These are phyloP conservation scores for Dolichoris vasculosae DNA, from an alignment of 1,140 invertebrate species.

Conservation along the genomic window DNA sequence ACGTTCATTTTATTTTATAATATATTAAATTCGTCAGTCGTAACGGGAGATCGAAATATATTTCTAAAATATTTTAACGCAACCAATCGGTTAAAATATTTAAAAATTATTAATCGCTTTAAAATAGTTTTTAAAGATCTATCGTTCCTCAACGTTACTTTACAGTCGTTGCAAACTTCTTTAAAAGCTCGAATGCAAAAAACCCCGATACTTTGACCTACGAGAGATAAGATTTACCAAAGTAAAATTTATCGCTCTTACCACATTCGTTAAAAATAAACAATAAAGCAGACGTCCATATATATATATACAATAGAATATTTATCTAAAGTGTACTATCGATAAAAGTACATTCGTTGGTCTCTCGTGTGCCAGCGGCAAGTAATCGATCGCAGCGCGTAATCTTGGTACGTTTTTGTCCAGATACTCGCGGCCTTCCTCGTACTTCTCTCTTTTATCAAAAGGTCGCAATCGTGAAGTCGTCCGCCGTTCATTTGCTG, in stretches of 20 bases:
- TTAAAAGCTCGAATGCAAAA: neutral
- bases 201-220: neutral
- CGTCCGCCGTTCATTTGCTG: conserved; percentile 37
- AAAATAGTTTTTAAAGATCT: neutral
- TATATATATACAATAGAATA: conserved; percentile 1
- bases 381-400: neutral
- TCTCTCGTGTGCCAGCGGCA: neutral
- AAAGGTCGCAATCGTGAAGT: conserved; percentile 6
- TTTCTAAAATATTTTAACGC: neutral
- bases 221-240: neutral
- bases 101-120: neutral
- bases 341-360: neutral
- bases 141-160: neutral
- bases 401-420: neutral
- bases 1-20: too few relatives aligned
- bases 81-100: neutral
- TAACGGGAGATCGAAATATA: too few relatives aligned
- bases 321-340: neutral
- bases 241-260: neutral
- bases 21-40: too few relatives aligned
- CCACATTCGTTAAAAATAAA: neutral
- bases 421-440: neutral
- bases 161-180: neutral
- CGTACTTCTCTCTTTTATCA: conserved; percentile 29
- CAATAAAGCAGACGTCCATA: neutral